phyloP scores from a whole-genome alignment of 2,797 vertebrate species.

The Phaenicophaeus curvirostris region DNA sequence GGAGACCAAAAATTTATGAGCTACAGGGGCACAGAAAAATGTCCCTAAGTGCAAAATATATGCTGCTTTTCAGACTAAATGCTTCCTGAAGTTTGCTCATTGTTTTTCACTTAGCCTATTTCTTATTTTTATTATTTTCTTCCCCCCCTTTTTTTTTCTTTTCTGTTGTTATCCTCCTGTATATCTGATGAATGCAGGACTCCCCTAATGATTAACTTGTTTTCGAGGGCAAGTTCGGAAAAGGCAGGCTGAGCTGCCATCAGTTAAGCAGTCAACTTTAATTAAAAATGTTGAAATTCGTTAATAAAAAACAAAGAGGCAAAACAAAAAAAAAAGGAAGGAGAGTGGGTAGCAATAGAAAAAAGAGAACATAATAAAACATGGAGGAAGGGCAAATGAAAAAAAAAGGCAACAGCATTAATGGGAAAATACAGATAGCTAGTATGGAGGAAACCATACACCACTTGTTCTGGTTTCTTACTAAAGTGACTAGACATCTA shows the following conservation, averaged over 20 bases:
- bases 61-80: neutral
- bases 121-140: rapidly evolving
- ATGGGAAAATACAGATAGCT: neutral
- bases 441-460: neutral
- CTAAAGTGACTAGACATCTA: neutral
- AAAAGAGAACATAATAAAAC: neutral
- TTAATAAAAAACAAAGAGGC: slow-evolving; percentile 8
- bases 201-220: slow-evolving; percentile 24
- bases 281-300: neutral
- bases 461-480: neutral
- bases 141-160: too few species aligned
- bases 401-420: neutral
- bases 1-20: neutral
- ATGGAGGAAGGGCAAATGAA: neutral
- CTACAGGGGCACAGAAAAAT: neutral
- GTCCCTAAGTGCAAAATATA: neutral
- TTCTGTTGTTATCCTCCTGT: neutral
- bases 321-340: neutral
- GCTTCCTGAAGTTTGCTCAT: neutral
- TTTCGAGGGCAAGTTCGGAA: slow-evolving; percentile 5
- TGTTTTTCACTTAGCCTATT: neutral
- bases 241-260: neutral
- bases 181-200: neutral
- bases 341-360: neutral
- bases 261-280: slow-evolving; percentile 12